phyloP scores from a whole-genome alignment of 2,888 invertebrate genomes.

The Dryococelus australis region DNA sequence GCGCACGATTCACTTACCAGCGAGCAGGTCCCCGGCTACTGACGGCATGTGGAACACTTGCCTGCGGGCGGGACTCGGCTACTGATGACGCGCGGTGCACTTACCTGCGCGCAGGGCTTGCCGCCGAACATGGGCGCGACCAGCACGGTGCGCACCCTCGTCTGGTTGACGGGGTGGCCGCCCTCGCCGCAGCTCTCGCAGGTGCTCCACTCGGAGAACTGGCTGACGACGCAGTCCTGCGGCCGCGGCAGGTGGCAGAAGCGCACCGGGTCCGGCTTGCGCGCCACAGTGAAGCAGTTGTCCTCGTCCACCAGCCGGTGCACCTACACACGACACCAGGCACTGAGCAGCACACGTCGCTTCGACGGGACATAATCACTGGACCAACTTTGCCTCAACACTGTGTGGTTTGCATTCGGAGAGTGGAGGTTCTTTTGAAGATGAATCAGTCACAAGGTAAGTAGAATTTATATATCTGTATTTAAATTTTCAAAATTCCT shows the following conservation, averaged over 20 bases:
- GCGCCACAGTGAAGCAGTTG: constrained; percentile 52
- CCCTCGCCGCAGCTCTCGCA: constrained; percentile 46
- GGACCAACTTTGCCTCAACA: too few relatives aligned
- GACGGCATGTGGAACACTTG: background rate
- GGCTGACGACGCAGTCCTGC: constrained; percentile 54
- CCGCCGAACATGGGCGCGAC: constrained; percentile 56
- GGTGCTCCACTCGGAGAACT: constrained; percentile 52
- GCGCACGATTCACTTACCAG: too few relatives aligned
- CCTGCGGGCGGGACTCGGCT: background rate
- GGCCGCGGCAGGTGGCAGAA: constrained; percentile 53
- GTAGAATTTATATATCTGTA: too few relatives aligned
- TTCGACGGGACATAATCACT: too few relatives aligned
- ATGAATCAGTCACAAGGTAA: too few relatives aligned
- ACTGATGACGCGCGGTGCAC: background rate
- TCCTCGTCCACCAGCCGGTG: constrained; percentile 52
- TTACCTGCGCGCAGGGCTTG: constrained; percentile 53
- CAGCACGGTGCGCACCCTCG: constrained; percentile 52
- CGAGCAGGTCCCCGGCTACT: too few relatives aligned
- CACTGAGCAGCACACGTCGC: background rate
- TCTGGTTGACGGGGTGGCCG: constrained; percentile 46
- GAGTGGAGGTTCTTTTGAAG: too few relatives aligned
- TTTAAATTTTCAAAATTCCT: too few relatives aligned
- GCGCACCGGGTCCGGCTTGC: constrained; percentile 51
- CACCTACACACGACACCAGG: constrained; percentile 42
- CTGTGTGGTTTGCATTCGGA: too few relatives aligned